phyloP scores from a whole-genome alignment of 2,888 invertebrate species.

The Synergus japonicus region DNA sequence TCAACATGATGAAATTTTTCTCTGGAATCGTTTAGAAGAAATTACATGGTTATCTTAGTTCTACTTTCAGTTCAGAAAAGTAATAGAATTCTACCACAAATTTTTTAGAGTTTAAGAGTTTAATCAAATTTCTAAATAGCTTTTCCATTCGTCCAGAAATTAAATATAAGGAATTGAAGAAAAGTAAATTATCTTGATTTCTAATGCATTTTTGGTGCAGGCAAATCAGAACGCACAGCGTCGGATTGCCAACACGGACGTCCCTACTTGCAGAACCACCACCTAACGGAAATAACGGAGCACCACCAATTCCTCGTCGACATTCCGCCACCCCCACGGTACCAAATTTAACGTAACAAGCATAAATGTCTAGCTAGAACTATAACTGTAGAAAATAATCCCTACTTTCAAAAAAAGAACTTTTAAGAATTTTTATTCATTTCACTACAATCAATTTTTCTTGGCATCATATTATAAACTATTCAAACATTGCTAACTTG shows the following conservation, averaged over 20 bases:
- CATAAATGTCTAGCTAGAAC: conserved; percentile 11
- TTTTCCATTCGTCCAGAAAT: background rate
- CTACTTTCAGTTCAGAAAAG: background rate
- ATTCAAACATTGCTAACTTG: background rate
- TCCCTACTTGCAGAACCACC: conserved; percentile 68
- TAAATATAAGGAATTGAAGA: background rate
- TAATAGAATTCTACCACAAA: background rate
- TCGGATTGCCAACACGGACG: conserved; percentile 68
- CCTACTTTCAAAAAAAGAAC: no score
- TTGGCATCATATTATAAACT: background rate
- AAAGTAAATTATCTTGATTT: conserved; percentile 44
- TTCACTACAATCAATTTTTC: background rate
- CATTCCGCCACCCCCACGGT: conserved; percentile 73
- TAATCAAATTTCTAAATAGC: background rate
- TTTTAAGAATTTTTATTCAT: no score
- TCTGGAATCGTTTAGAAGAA: conserved; percentile 16
- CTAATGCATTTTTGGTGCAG: conserved; percentile 55
- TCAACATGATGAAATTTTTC: conserved; percentile 36
- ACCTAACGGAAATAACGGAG: conserved; percentile 61
- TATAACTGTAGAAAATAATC: background rate
- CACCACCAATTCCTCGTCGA: conserved; percentile 72
- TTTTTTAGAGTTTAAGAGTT: background rate
- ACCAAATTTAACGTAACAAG: conserved; percentile 48
- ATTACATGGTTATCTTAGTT: background rate
- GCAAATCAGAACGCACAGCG: conserved; percentile 72